phyloP scores from a whole-genome alignment of 1,140 invertebrate species.

The Maniola jurtina region DNA sequence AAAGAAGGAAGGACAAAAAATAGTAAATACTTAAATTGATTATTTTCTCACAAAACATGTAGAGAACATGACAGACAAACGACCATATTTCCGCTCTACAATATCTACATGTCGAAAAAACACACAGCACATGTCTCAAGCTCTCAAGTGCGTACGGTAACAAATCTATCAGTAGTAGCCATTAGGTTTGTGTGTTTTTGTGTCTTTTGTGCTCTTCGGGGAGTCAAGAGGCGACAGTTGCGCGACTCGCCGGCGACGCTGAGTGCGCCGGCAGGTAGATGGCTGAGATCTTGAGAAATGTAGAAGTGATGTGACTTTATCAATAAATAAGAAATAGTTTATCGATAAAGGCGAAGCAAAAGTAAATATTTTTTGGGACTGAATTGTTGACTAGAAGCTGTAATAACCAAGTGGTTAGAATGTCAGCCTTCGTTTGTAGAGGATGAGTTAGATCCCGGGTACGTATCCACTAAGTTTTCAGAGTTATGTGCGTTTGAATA shows the following conservation, averaged over 20 bases:
- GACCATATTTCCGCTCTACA: conserved; percentile 9
- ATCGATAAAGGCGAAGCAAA: too few relatives aligned
- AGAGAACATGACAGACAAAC: conserved; percentile 3
- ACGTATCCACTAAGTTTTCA: too few relatives aligned
- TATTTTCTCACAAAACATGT: not conserved
- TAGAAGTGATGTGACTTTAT: conserved; percentile 1
- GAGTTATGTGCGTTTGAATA: too few relatives aligned
- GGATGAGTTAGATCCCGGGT: too few relatives aligned
- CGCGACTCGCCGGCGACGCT: conserved; percentile 24
- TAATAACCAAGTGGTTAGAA: too few relatives aligned
- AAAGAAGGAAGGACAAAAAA: too few relatives aligned
- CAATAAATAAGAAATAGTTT: not conserved
- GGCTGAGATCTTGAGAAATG: not conserved
- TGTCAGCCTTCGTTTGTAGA: too few relatives aligned
- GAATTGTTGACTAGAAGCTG: too few relatives aligned
- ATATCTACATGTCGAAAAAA: not conserved
- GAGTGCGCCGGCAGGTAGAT: not conserved
- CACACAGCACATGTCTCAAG: conserved; percentile 18
- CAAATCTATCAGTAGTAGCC: conserved; percentile 27
- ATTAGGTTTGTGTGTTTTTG: conserved; percentile 19
- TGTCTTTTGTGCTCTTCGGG: not conserved
- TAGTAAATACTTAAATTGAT: too few relatives aligned
- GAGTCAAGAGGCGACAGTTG: conserved; percentile 30
- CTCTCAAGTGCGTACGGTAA: conserved; percentile 12
- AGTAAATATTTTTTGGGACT: too few relatives aligned